Base-by-base conservation (phyloP, 1,140 invertebrate species). In the Drosophila dunni region DNA sequence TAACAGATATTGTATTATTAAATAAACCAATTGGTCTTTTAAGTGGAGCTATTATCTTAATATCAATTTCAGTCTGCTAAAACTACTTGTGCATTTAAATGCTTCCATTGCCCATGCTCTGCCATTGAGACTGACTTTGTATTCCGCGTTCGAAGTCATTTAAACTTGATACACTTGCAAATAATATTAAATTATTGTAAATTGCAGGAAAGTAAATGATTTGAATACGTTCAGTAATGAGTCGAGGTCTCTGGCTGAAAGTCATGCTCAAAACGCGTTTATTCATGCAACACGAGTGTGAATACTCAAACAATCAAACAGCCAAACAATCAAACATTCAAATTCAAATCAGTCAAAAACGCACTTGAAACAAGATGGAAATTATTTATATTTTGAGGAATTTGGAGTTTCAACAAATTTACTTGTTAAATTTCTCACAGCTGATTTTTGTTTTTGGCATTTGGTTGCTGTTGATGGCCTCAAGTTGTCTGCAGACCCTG, bases 291-390 rank as follows among this genome's bases (percentile, higher is more conserved):
- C 15, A 29, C 11, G 29, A 33, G 48, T 33, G 7, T 13, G 48
- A n/a, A 7, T n/a, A 50, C n/a, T 29, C 24, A 0, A 29, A 29
- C 6, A 29, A 5, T 29, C 10, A 8, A 40, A 4, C 9, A 42
- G 3, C 13, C n/a, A 10, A n/a, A 42, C 40, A 29, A 29, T 29
- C 24, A 29, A 42, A 42, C 40, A 42, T 42, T 42, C 29, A 36
- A 33, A 51, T 34, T 24, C 94, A 78, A 94, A 93, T 56, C 15
- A 56, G 10, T 56, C 15, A 20, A 20, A 29, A 54, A 34, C 36
- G 17, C 36, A 56, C 53, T 92, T 17, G 17, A 48, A 15, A 46
- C 15, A 15, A 48, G 11, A 62, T 17, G 10, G n/a, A 48, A 57
- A 48, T 42, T 13, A 61, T 38, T 36, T 40, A 57, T 44, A 46